These are phyloP conservation scores for Clinocottus analis DNA, from an alignment of 2,113 vertebrate genomes.

Conservation along the genomic window DNA sequence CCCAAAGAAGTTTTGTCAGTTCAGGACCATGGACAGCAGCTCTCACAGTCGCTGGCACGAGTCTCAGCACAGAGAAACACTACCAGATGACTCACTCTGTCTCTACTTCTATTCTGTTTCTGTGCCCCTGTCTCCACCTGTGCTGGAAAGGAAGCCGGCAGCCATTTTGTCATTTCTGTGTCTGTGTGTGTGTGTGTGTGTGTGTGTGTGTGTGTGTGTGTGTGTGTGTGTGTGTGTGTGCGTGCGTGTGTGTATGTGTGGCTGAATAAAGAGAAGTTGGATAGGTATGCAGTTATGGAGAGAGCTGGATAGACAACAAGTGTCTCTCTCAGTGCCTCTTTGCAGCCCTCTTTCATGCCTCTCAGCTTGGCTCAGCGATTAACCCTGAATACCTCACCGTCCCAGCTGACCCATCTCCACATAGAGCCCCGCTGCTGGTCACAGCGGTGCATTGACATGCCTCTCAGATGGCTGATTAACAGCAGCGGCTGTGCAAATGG, in stretches of 20 bases:
- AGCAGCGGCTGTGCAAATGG: constrained; percentile 62
- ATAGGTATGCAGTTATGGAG: constrained; percentile 69
- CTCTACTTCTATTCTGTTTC: constrained; percentile 26
- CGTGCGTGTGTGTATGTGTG: not conserved
- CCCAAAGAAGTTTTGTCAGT: constrained; percentile 39
- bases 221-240: not conserved
- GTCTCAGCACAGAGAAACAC: constrained; percentile 34
- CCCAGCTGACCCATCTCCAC: constrained; percentile 67
- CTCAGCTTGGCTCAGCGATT: constrained; percentile 80
- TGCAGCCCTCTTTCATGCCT: constrained; percentile 75
- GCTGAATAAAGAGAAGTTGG: constrained; percentile 55
- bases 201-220: not conserved
- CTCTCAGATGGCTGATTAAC: constrained; percentile 70
- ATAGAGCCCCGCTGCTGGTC: constrained; percentile 42
- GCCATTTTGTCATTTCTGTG: constrained; percentile 68
- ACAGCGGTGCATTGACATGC: constrained; percentile 57
- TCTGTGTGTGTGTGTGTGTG: not conserved
- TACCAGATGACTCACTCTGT: constrained; percentile 49
- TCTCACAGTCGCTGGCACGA: constrained; percentile 37
- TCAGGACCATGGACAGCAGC: constrained; percentile 76
- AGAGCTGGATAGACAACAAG: constrained; percentile 65
- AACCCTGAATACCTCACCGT: constrained; percentile 72
- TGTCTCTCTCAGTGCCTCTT: constrained; percentile 75
- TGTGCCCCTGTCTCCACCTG: constrained; percentile 30
- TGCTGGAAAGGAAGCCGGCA: constrained; percentile 35